A percentile compares a stretch with the other conserved stretches of the same genome.
Evolutionary conservation across 2,888 invertebrate species (phyloP).

Genomic region (Sinelater perroti): DNA sequence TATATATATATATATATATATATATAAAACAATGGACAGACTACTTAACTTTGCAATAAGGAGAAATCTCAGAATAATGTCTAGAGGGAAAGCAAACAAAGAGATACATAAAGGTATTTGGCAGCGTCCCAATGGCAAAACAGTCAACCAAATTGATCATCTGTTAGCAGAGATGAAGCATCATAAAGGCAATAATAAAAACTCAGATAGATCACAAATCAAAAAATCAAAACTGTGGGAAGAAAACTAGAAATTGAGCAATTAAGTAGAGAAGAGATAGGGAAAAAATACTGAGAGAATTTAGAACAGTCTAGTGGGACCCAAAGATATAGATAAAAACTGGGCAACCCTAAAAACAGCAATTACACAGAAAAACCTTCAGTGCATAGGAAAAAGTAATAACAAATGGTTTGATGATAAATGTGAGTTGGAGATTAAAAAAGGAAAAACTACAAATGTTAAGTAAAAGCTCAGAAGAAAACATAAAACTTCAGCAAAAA

Average conservation of each 20-base stretch:
- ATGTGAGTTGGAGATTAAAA: neutral
- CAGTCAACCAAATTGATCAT: too few species aligned
- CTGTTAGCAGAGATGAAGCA: neutral
- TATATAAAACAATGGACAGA: too few species aligned
- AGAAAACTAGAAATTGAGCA: neutral
- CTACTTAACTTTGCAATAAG: too few species aligned
- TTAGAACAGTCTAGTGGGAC: neutral
- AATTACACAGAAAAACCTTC: neutral
- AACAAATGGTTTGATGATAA: too few species aligned
- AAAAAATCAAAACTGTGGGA: neutral
- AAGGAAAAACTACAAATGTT: neutral
- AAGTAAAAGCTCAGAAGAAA: too few species aligned
- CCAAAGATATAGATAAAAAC: neutral
- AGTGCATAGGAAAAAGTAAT: too few species aligned
- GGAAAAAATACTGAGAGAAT: neutral
- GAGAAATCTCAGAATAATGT: too few species aligned
- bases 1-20: too few species aligned
- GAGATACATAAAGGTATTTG: too few species aligned
- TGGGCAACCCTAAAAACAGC: neutral
- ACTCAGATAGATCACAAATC: neutral
- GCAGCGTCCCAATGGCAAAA: neutral
- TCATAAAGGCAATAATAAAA: neutral
- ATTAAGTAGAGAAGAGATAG: neutral
- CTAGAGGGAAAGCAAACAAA: too few species aligned
- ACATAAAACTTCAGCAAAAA: neutral